Conservation (phyloP, 2,113 vertebrate species). For the Struthidea cinerea region DNA sequence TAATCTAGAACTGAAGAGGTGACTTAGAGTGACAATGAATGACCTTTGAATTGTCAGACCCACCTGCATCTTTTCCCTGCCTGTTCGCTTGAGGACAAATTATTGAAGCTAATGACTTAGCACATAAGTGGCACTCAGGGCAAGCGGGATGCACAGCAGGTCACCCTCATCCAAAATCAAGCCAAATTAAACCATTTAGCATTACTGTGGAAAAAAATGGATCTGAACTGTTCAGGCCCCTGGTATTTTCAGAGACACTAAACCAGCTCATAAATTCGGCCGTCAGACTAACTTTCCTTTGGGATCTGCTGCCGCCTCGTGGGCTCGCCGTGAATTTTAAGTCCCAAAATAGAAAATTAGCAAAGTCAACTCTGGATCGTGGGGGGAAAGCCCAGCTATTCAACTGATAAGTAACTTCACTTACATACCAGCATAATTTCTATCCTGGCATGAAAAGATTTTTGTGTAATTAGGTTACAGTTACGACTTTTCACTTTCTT, state of each 20-base stretch:
- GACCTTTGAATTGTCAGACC: not conserved
- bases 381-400: not conserved
- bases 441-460: not conserved
- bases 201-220: not conserved
- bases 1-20: not conserved
- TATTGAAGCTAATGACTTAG: not conserved
- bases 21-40: not conserved
- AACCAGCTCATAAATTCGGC: not conserved
- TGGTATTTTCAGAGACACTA: not conserved
- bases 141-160: not conserved
- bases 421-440: not conserved
- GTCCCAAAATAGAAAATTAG: not conserved
- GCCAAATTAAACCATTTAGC: not conserved
- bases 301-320: conserved; percentile 31
- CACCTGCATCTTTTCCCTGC: not conserved
- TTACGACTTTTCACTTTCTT: not conserved
- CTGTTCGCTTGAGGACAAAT: not conserved
- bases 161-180: not conserved
- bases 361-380: not conserved
- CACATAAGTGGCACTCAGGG: not conserved
- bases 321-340: not conserved
- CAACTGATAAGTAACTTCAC: not conserved
- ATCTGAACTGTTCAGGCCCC: not conserved
- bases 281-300: not conserved
- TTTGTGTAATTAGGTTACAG: not conserved